Conservation (phyloP, 2,888 invertebrate genomes). For the Ophion slaviceki region DNA sequence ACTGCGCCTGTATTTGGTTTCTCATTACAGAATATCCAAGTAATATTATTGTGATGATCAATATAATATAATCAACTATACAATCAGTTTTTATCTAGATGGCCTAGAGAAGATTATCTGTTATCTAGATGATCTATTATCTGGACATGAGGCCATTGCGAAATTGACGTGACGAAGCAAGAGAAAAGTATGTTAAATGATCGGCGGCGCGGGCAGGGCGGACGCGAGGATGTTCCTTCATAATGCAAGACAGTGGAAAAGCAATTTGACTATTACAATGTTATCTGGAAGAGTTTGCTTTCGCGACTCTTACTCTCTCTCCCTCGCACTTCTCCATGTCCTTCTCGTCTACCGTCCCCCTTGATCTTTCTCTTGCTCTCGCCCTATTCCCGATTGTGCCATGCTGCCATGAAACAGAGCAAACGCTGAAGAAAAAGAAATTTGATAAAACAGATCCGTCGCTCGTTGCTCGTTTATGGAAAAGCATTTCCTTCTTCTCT, state of each 20-base stretch:
- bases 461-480: conserved; percentile 59
- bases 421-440: conserved; percentile 47
- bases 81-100: neutral
- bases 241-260: conserved; percentile 57
- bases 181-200: conserved; percentile 12
- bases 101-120: too few species aligned
- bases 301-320: neutral
- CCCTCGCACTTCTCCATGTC: neutral
- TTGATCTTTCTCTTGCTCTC: conserved; percentile 7
- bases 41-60: too few species aligned
- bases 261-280: conserved; percentile 62
- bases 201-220: conserved; percentile 3
- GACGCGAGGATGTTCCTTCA: conserved; percentile 27
- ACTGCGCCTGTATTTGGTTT: neutral
- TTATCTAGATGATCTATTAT: too few species aligned
- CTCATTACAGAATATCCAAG: too few species aligned
- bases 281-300: conserved; percentile 37
- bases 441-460: conserved; percentile 62
- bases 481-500: conserved; percentile 54
- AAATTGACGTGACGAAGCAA: neutral
- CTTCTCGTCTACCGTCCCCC: neutral
- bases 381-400: conserved; percentile 16
- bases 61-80: neutral
- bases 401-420: conserved; percentile 16
- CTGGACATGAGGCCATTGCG: neutral